Conservation (phyloP, 2,797 vertebrate genomes). For the Gymnopithys bicolor region DNA sequence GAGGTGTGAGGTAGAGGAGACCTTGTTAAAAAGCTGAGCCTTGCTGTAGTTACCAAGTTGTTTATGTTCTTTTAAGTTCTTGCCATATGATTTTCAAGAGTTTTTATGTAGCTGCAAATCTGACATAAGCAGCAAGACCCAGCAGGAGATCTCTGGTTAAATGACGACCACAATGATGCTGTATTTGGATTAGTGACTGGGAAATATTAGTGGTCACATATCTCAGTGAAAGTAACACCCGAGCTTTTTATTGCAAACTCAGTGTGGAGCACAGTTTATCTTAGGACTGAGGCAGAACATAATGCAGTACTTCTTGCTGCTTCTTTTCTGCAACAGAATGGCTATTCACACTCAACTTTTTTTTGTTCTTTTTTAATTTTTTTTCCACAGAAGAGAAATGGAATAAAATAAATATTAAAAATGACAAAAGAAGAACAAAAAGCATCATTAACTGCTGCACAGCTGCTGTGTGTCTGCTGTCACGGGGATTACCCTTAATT, state of each 20-base stretch:
- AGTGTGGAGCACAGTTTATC: not conserved
- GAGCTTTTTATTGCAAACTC: not conserved
- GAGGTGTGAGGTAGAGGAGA: not conserved
- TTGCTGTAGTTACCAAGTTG: not conserved
- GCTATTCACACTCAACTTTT: not conserved
- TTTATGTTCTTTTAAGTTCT: not conserved
- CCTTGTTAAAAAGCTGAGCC: not conserved
- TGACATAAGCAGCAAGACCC: not conserved
- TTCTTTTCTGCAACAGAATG: not conserved
- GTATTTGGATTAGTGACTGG: not conserved
- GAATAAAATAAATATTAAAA: constrained; percentile 53
- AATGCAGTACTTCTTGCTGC: not conserved
- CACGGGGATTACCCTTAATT: constrained; percentile 33
- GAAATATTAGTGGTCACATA: not conserved
- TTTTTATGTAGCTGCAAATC: not conserved
- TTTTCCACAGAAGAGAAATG: not conserved
- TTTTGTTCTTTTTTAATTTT: not conserved
- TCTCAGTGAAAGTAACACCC: not conserved
- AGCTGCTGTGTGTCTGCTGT: constrained; percentile 55
- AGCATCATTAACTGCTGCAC: constrained; percentile 37
- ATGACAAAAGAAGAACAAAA: constrained; percentile 50
- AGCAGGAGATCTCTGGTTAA: not conserved
- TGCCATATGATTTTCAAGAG: not conserved
- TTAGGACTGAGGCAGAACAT: not conserved
- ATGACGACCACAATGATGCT: not conserved